A percentile compares a stretch with the other conserved stretches of the same genome.
Evolutionary conservation across 2,113 vertebrate species (phyloP).

Genomic region (Oplegnathus fasciatus): DNA sequence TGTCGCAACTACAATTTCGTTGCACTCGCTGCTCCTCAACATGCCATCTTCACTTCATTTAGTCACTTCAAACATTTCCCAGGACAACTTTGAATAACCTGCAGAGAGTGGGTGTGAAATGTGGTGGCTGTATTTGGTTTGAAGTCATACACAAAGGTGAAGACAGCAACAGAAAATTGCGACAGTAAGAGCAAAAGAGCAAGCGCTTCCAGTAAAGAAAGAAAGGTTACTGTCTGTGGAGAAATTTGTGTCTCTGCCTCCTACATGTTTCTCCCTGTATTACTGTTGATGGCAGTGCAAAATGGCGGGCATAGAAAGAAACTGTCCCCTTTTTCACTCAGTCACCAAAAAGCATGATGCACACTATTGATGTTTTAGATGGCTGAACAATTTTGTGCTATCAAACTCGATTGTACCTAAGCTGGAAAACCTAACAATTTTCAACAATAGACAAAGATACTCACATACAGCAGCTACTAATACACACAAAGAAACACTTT

Average conservation of each 20-base stretch:
- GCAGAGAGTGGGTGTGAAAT: conserved; percentile 1
- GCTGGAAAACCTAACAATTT: not conserved
- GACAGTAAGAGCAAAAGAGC: conserved; percentile 12
- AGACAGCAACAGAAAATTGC: conserved; percentile 7
- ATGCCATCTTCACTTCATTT: not conserved
- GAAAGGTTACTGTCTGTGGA: not conserved
- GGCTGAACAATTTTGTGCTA: not conserved
- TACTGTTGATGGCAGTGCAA: not conserved
- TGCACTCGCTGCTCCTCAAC: not conserved
- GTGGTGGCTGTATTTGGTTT: not conserved
- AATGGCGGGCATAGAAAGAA: not conserved
- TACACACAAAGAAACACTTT: not conserved
- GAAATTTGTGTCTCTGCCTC: conserved; percentile 14
- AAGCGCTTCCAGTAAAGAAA: not conserved
- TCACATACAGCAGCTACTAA: not conserved
- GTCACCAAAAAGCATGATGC: not conserved
- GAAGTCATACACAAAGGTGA: not conserved
- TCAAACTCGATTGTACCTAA: not conserved
- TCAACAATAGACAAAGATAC: not conserved
- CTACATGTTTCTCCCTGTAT: not conserved
- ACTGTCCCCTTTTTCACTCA: not conserved
- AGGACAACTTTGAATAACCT: not conserved
- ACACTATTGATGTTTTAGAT: not conserved
- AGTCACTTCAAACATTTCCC: not conserved
- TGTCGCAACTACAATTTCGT: not conserved